Conservation (phyloP, 2,888 invertebrate genomes). For the Drosophila mercatorum region DNA sequence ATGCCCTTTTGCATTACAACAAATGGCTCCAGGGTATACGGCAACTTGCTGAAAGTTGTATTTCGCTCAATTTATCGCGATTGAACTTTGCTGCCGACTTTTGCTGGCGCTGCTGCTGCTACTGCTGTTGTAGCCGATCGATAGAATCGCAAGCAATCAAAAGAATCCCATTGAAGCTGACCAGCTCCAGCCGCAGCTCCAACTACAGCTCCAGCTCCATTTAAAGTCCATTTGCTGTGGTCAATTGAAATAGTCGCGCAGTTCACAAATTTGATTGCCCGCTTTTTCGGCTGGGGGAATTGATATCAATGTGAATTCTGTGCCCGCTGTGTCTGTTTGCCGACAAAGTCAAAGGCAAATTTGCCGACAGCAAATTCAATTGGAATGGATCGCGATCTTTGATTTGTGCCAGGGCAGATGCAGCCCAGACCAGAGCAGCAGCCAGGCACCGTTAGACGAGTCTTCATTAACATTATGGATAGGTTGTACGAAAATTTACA, state of each 20-base stretch:
- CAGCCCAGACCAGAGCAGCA: conserved; percentile 12
- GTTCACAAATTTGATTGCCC: conserved; percentile 55
- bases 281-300: background rate
- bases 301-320: conserved; percentile 47
- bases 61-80: conserved; percentile 60
- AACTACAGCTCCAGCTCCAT: conserved; percentile 12
- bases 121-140: conserved; percentile 52
- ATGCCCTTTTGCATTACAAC: conserved; percentile 64
- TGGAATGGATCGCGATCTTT: conserved; percentile 59
- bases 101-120: conserved; percentile 31
- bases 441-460: conserved; percentile 43
- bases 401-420: conserved; percentile 49
- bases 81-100: conserved; percentile 72
- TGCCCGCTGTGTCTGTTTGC: conserved; percentile 71
- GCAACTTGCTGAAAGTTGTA: conserved; percentile 28
- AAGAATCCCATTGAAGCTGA: conserved; percentile 29
- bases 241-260: conserved; percentile 59
- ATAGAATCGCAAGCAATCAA: conserved; percentile 60
- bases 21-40: conserved; percentile 67
- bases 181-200: conserved; percentile 5
- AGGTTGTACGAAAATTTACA: conserved; percentile 55
- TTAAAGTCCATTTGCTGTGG: conserved; percentile 22
- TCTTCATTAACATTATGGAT: conserved; percentile 76
- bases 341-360: conserved; percentile 78
- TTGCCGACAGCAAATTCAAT: conserved; percentile 69